Evolutionary conservation across 2,113 vertebrate species (phyloP).

Genomic region (Oceanites oceanicus): DNA sequence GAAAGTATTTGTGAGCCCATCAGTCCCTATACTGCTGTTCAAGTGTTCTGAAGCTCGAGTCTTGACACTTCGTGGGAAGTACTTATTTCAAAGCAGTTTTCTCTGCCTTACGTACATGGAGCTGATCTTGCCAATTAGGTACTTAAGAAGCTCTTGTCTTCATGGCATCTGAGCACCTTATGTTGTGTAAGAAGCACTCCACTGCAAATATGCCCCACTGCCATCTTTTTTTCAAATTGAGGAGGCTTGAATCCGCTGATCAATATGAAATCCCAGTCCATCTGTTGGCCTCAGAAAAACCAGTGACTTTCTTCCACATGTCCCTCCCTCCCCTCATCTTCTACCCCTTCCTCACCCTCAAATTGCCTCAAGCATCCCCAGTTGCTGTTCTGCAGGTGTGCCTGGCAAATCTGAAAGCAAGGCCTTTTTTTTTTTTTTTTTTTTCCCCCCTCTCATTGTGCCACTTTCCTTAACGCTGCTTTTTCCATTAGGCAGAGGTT

Average conservation of each 20-base stretch:
- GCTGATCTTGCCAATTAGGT: not conserved
- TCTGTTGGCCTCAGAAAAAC: not conserved
- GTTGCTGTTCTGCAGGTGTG: not conserved
- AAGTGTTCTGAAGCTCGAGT: not conserved
- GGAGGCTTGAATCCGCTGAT: not conserved
- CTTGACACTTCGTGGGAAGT: not conserved
- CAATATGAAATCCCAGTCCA: not conserved
- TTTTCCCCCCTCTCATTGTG: not conserved
- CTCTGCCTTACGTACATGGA: rapidly evolving
- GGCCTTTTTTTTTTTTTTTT: not conserved
- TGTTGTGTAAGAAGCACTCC: not conserved
- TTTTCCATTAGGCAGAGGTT: not conserved
- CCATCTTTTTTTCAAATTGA: not conserved
- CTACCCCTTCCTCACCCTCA: not conserved
- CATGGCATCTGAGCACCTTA: not conserved
- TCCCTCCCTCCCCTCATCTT: not conserved
- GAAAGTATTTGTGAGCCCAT: not conserved
- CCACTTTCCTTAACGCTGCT: not conserved
- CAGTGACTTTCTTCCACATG: rapidly evolving
- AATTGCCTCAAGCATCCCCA: rapidly evolving
- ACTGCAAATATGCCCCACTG: not conserved
- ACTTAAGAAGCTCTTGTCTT: not conserved
- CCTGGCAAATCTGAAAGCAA: not conserved
- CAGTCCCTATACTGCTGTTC: not conserved
- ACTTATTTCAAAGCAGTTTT: not conserved